Base-by-base conservation (phyloP, 2,888 invertebrate genomes). In the Synanthedon myopaeformis region DNA sequence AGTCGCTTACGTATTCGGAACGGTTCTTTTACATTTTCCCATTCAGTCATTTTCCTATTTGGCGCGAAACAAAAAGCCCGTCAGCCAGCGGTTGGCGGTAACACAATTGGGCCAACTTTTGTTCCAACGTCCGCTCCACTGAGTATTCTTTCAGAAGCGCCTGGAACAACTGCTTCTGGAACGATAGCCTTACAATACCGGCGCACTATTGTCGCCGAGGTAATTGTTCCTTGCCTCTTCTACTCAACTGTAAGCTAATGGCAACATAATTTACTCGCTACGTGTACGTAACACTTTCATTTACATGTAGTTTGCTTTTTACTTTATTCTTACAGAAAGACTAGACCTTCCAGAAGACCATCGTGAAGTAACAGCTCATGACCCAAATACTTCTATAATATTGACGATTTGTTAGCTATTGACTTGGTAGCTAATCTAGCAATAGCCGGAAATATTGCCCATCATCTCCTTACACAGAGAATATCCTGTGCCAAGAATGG, bases 181-280 rank as follows among this genome's bases (percentile, higher is more conserved):
- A 65, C 77, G 79, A 75, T 74, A 74, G 70, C 66, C 67, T 64
- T 61, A 76, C 75, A 76, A 74, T 74, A 69, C 70, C 62, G 63
- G 64, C 61, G 66, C 66, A 72, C 74, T 74, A 76, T 78, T 79
- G 77, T 79, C 69, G 74, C 69, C 49, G 63, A 60, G 60, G 61
- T 78, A 76, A 79, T 79, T 78, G 76, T 77, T 65, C 69, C 71
- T 58, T 64, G 71, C 74, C 70, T 76, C 77, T 70, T 74, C 73
- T 70, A 72, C 68, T 69, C 60, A 66, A 74, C 75, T 70, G 72
- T 65, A 67, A 72, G 64, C 67, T 76, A 76, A 74, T 74, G 68
- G 70, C 70, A 53, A 13, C 45, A 14, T 8, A 45, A 45, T 45
- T 45, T 45, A 45, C 45, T 45, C 14, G 13, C 45, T n/a, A 45